A percentile compares a stretch with the other conserved stretches of the same genome.
Conservation (phyloP, 2,797 vertebrate species). For the Gallirallus australis region DNA sequence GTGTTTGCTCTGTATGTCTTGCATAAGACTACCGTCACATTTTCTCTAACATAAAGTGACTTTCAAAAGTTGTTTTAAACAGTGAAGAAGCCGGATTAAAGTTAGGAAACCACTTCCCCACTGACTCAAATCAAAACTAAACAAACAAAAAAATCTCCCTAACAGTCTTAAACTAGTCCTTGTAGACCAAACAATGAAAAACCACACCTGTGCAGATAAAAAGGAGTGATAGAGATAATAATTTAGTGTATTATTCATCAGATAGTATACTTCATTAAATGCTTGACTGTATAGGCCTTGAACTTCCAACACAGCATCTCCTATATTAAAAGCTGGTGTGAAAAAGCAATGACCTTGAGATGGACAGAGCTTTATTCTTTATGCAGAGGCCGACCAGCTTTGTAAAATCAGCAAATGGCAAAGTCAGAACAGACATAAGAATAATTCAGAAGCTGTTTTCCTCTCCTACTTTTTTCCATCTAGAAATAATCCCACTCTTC, state of each 20-base stretch:
- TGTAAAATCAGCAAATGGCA: neutral
- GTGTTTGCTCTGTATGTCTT: neutral
- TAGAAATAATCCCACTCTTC: neutral
- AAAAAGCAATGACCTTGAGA: neutral
- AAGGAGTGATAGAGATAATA: neutral
- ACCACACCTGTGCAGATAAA: fast-evolving
- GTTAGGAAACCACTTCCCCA: neutral
- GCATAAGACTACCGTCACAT: neutral
- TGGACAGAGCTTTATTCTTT: neutral
- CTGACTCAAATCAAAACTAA: neutral
- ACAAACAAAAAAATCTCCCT: neutral
- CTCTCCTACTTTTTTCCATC: neutral
- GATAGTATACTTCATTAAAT: neutral
- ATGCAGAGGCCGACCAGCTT: neutral
- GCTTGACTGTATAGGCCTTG: neutral
- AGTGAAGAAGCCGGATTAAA: neutral
- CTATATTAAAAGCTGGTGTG: neutral
- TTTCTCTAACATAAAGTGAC: neutral
- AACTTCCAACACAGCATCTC: neutral
- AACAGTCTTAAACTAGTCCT: slow-evolving; percentile 19
- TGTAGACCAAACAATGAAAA: neutral
- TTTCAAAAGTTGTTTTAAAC: neutral
- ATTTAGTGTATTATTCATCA: neutral
- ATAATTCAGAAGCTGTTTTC: neutral
- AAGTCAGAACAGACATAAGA: neutral